Percentiles rank a stretch among this genome's conserved stretches.
Conservation (phyloP, 2,113 vertebrate species). For the Osmerus eperlanus region DNA sequence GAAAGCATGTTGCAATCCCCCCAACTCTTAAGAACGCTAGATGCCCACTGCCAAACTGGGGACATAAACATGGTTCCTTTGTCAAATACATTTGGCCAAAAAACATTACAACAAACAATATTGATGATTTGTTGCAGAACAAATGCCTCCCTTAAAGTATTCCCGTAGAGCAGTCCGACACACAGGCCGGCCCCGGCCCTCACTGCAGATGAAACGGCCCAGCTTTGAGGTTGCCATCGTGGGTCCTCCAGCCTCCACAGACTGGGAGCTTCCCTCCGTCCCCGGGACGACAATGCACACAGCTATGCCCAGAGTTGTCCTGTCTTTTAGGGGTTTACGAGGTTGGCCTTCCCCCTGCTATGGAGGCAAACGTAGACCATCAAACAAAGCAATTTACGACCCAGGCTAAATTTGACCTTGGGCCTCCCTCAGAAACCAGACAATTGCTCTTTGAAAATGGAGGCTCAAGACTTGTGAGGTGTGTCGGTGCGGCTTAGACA, state of each 20-base stretch:
- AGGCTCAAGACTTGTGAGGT: constrained; percentile 38
- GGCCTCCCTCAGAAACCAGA: constrained; percentile 66
- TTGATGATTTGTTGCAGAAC: background rate
- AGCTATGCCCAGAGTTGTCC: constrained; percentile 58
- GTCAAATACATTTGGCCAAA: too few relatives aligned
- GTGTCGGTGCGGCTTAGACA: constrained; percentile 21
- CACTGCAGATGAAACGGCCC: constrained; percentile 46
- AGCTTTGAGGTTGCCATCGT: constrained; percentile 61
- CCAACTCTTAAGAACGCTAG: background rate
- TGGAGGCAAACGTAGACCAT: constrained; percentile 75
- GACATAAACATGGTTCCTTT: too few relatives aligned
- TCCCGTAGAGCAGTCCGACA: constrained; percentile 26
- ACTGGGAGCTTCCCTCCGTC: constrained; percentile 55
- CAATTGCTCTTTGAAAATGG: constrained; percentile 57
- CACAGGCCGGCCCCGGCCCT: constrained; percentile 22
- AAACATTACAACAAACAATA: too few relatives aligned
- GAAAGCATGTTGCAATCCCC: background rate
- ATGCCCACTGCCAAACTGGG: too few relatives aligned
- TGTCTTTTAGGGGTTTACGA: constrained; percentile 75
- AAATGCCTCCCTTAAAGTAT: constrained; percentile 18
- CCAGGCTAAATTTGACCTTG: constrained; percentile 78
- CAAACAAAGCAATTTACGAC: constrained; percentile 77
- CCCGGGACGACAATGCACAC: constrained; percentile 67
- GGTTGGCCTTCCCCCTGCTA: constrained; percentile 74
- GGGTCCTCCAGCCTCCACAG: too few relatives aligned